phyloP scores from a whole-genome alignment of 1,140 invertebrate genomes.

The Danaus plexippus region DNA sequence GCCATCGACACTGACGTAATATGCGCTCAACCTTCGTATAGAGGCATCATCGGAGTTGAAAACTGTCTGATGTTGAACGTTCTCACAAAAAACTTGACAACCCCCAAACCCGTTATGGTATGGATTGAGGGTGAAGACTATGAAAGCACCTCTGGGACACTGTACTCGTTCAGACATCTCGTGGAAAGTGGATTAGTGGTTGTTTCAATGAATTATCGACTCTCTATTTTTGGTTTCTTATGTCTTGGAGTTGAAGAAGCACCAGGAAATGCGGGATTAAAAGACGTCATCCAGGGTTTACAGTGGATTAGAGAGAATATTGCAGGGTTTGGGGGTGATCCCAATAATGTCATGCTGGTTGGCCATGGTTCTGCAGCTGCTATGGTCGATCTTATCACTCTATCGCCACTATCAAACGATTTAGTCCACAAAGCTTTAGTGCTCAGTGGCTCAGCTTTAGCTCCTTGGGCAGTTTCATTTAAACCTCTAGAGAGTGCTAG shows the following conservation, averaged over 20 bases:
- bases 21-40: slow-evolving; percentile 44
- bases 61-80: slow-evolving; percentile 52
- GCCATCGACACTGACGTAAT: slow-evolving; percentile 37
- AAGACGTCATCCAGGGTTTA: slow-evolving; percentile 76
- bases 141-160: slow-evolving; percentile 23
- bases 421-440: slow-evolving; percentile 73
- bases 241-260: slow-evolving; percentile 71
- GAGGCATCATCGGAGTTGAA: slow-evolving; percentile 48
- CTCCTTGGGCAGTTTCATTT: slow-evolving; percentile 77
- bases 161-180: slow-evolving; percentile 31
- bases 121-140: slow-evolving; percentile 52
- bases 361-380: slow-evolving; percentile 77
- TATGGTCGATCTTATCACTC: slow-evolving; percentile 75
- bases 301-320: slow-evolving; percentile 78
- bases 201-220: slow-evolving; percentile 46
- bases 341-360: slow-evolving; percentile 72
- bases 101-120: slow-evolving; percentile 48
- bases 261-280: slow-evolving; percentile 76
- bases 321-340: slow-evolving; percentile 77
- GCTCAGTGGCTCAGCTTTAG: slow-evolving; percentile 77
- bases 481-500: slow-evolving; percentile 67
- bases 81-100: slow-evolving; percentile 39
- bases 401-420: slow-evolving; percentile 73
- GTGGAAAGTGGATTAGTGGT: slow-evolving; percentile 42
- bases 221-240: slow-evolving; percentile 74